Base-by-base conservation (phyloP, 2,888 invertebrate species). In the Xestia ashworthii region DNA sequence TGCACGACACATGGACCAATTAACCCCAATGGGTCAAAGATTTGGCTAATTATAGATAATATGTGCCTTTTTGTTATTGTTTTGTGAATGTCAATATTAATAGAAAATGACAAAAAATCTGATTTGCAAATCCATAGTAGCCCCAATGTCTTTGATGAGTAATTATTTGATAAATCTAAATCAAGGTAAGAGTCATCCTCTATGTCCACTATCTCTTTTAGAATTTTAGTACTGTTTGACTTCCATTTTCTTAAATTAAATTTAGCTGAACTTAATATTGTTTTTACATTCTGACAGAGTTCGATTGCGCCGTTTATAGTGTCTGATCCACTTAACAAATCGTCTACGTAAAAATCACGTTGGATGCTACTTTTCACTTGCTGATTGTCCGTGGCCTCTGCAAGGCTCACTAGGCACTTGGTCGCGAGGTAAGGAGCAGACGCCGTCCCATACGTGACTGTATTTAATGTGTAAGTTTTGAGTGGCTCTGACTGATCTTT, bases 291-390 rank as follows among this genome's bases (percentile, higher is more conserved):
- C 19, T 48, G 25, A 6, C 67, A 48, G 8, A 67, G 53, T 22
- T 41, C 55, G 3, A 55, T n/a, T 16, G 55, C 53, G 9, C 55
- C 41, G 5, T 11, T 3, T n/a, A 71, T 62, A 11, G 62, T 64
- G 0, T 68, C 53, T 9, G 22, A 22, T 44, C 68, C 68, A 16
- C 53, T 41, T 0, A 71, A 8, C 5, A 46, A 68, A 19, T 74
- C 79, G 3, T 79, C 75, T 0, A 79, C 64, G 19, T 75, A 75
- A 38, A 72, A 76, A 2, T 73, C 76, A 2, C 60, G 53, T 46
- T 25, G 65, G n/a, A 70, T 70, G 16, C n/a, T n/a, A 53, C 8
- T n/a, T 38, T 69, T 69, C 5, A 55, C 69, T 9, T 16, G 38
- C 16, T 22, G 41, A 38, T 25, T 32, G 8, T 65, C 67, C 6